phyloP scores from a whole-genome alignment of 2,888 invertebrate species.

The Erebia palarica region DNA sequence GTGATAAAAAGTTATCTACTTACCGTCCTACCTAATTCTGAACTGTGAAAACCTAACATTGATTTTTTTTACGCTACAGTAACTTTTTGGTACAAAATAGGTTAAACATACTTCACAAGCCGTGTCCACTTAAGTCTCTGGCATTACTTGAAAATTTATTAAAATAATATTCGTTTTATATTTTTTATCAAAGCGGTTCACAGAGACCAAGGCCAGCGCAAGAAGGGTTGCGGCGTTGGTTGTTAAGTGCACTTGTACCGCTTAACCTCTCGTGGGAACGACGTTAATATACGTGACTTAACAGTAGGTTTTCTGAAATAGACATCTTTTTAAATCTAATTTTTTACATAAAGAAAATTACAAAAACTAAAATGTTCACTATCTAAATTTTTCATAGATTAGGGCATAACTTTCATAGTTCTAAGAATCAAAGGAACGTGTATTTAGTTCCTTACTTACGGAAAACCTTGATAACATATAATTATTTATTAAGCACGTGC shows the following conservation, averaged over 20 bases:
- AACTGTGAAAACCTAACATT: slow-evolving; percentile 3
- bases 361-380: too few species aligned
- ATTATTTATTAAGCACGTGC: background rate
- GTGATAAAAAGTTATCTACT: too few species aligned
- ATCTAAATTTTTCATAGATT: too few species aligned
- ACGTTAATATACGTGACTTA: slow-evolving; percentile 27
- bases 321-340: background rate
- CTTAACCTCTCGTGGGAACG: slow-evolving; percentile 31
- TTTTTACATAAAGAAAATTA: too few species aligned
- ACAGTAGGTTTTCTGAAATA: background rate
- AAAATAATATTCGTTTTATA: slow-evolving; percentile 20
- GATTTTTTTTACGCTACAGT: background rate
- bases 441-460: too few species aligned
- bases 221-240: slow-evolving; percentile 26
- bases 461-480: background rate
- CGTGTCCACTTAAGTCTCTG: slow-evolving; percentile 12
- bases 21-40: background rate
- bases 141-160: slow-evolving; percentile 19
- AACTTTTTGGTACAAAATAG: slow-evolving; percentile 25
- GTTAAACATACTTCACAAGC: slow-evolving; percentile 31
- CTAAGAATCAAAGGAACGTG: too few species aligned
- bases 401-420: too few species aligned
- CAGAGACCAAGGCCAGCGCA: slow-evolving; percentile 31
- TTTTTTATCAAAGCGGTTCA: slow-evolving; percentile 36
- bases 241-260: slow-evolving; percentile 28